These are phyloP conservation scores for Alcedo atthis DNA, from an alignment of 2,797 vertebrate species.

Conservation along the genomic window DNA sequence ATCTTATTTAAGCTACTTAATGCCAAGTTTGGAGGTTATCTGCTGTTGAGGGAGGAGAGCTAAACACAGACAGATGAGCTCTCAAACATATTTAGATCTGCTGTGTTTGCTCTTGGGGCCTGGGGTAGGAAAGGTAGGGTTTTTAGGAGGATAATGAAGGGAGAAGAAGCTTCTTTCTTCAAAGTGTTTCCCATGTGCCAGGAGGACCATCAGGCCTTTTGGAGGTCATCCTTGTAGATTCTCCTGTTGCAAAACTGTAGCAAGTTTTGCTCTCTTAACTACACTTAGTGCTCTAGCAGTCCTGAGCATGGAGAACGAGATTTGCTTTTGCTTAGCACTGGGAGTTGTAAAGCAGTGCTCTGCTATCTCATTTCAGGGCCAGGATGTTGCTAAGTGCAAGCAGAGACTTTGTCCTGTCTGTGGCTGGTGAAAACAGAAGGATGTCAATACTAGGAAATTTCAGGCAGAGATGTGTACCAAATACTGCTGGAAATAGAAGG, in stretches of 20 bases:
- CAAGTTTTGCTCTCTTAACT: background rate
- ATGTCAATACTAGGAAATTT: constrained; percentile 9
- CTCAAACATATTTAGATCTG: background rate
- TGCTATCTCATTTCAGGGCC: background rate
- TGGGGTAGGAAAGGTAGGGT: background rate
- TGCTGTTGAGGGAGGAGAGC: background rate
- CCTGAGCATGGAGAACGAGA: background rate
- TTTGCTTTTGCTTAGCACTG: background rate
- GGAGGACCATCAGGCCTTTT: background rate
- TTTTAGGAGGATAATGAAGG: background rate
- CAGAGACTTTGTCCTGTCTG: background rate
- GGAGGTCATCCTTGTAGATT: background rate
- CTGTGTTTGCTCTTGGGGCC: background rate
- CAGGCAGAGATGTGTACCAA: background rate
- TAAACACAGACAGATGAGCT: background rate
- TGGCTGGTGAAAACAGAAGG: background rate
- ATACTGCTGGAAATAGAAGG: constrained; percentile 7
- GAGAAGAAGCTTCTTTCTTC: background rate
- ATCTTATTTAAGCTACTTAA: background rate
- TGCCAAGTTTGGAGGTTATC: background rate
- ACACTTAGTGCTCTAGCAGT: background rate
- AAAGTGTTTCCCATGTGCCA: background rate
- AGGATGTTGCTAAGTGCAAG: background rate
- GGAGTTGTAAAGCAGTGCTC: background rate
- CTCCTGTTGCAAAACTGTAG: background rate